These are phyloP conservation scores for Buathra laborator DNA, from an alignment of 2,888 invertebrate species.

Conservation along the genomic window DNA sequence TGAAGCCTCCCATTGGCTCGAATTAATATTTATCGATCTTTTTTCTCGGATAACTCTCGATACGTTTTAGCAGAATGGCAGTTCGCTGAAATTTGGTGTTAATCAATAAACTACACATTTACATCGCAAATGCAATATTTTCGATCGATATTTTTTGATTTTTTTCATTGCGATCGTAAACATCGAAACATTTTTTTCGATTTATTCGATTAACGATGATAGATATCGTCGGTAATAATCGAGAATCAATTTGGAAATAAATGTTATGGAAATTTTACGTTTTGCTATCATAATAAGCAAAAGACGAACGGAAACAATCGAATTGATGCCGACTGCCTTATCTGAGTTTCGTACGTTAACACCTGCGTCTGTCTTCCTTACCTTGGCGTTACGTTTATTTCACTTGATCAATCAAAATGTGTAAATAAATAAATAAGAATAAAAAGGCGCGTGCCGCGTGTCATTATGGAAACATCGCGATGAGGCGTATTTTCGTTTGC, in stretches of 20 bases:
- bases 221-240: neutral
- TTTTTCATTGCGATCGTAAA: neutral
- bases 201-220: neutral
- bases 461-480: neutral
- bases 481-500: conserved; percentile 35
- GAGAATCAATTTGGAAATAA: conserved; percentile 11
- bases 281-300: no score
- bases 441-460: neutral
- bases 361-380: neutral
- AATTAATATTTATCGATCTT: neutral
- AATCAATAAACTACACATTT: neutral
- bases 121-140: neutral
- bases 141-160: neutral
- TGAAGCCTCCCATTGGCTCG: neutral
- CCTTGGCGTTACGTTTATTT: neutral
- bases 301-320: neutral
- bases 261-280: neutral
- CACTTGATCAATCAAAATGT: neutral
- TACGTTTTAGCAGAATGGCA: conserved; percentile 13
- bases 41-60: neutral
- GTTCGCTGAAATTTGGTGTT: neutral
- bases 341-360: neutral
- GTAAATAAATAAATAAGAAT: neutral
- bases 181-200: neutral
- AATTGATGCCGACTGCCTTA: neutral